Conservation (phyloP, 2,888 invertebrate genomes). For the Cephus nigrinus region DNA sequence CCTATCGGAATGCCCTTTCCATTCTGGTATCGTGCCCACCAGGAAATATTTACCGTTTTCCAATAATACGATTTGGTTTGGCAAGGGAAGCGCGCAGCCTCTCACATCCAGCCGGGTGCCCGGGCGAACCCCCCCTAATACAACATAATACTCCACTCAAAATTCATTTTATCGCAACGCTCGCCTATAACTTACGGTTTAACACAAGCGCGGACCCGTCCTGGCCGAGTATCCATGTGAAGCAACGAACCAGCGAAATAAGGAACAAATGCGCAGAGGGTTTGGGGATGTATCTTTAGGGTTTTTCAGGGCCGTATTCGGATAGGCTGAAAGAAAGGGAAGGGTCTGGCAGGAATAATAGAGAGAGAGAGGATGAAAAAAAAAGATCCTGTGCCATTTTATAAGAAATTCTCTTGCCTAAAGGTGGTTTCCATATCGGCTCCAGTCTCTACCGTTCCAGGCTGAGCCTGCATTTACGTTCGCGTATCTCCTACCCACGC, state of each 20-base stretch:
- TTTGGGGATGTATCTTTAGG: background rate
- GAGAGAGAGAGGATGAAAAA: background rate
- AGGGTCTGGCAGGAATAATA: background rate
- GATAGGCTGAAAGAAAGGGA: background rate
- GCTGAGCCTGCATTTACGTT: background rate
- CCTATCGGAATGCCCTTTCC: background rate
- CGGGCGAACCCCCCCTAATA: constrained; percentile 25
- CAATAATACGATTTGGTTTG: constrained; percentile 38
- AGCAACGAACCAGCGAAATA: background rate
- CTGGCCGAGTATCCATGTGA: background rate
- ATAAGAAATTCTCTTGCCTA: background rate
- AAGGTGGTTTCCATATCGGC: constrained; percentile 28
- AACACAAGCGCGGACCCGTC: background rate
- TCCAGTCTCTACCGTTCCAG: constrained; percentile 40
- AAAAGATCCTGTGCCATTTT: background rate
- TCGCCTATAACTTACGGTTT: constrained; percentile 7
- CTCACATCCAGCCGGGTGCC: background rate
- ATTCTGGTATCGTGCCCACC: constrained; percentile 12
- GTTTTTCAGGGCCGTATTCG: background rate
- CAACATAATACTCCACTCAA: constrained; percentile 38
- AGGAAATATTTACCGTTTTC: constrained; percentile 47
- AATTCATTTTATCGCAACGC: constrained; percentile 41
- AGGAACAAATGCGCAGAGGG: too few species aligned
- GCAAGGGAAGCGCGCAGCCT: background rate
- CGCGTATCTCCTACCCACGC: background rate